Conservation (phyloP, 2,888 invertebrate genomes). For the Lochmaea capreae region DNA sequence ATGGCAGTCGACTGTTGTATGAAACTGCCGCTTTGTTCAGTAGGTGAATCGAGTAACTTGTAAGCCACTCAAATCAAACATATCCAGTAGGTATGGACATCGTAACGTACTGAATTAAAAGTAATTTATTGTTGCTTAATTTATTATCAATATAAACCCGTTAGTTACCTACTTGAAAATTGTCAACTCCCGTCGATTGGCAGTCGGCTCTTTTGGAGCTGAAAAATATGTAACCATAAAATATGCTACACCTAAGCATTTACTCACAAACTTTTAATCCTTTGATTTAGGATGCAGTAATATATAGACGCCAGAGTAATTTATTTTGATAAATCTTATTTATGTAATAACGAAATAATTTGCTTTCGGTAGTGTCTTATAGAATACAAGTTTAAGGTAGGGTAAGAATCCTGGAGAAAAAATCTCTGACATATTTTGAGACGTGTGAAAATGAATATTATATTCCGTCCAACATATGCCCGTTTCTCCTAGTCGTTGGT, state of each 20-base stretch:
- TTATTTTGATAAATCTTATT: background rate
- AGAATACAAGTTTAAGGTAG: no score
- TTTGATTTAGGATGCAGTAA: constrained; percentile 3
- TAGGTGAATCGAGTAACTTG: no score
- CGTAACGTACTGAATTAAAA: background rate
- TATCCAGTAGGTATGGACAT: background rate
- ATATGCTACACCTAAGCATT: background rate
- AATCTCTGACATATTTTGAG: no score
- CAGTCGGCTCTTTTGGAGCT: background rate
- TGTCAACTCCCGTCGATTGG: constrained; percentile 1
- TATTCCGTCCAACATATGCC: no score
- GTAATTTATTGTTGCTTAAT: background rate
- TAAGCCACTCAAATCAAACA: background rate
- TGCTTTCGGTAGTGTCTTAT: background rate
- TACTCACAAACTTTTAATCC: background rate
- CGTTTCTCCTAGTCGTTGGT: no score
- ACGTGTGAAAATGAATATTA: no score
- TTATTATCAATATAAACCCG: background rate
- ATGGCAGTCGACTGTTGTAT: no score
- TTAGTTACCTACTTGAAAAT: background rate
- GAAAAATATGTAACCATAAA: background rate
- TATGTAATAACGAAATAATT: background rate
- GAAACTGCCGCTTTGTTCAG: no score
- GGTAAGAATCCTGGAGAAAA: background rate
- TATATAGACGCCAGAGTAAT: background rate